phyloP scores from a whole-genome alignment of 2,888 invertebrate genomes.

The Bruchidius siliquastri region DNA sequence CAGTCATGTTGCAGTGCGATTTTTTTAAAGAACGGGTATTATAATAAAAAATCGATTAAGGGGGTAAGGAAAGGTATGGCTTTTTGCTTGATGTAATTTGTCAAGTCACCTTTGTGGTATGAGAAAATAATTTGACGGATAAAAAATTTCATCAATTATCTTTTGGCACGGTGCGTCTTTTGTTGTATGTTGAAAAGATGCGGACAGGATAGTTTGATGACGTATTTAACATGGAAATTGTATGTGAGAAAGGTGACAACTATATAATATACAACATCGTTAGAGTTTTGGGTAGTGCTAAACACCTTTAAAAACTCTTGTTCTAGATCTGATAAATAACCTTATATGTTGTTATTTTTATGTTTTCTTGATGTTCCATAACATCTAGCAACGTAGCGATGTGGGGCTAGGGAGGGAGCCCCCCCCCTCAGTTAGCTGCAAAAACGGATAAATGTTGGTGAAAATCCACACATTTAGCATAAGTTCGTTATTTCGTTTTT shows the following conservation, averaged over 20 bases:
- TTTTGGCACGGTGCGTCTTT: conserved; percentile 13
- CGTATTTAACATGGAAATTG: conserved; percentile 11
- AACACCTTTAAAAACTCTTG: too few species aligned
- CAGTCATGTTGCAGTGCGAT: conserved; percentile 26
- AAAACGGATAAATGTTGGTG: too few species aligned
- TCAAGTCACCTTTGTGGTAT: conserved; percentile 33
- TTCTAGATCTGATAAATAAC: too few species aligned
- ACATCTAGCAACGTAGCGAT: too few species aligned
- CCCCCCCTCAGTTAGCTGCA: too few species aligned
- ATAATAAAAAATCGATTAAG: conserved; percentile 38
- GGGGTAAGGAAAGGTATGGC: conserved; percentile 13
- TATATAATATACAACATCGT: neutral
- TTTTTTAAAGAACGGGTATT: conserved; percentile 22
- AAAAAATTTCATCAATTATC: conserved; percentile 21
- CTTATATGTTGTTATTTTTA: too few species aligned
- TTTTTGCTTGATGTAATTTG: conserved; percentile 29
- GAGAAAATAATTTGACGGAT: conserved; percentile 36
- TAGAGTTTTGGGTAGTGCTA: neutral
- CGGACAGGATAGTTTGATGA: conserved; percentile 12
- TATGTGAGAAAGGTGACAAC: conserved; percentile 18
- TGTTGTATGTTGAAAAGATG: conserved; percentile 9
- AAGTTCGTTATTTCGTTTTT: too few species aligned
- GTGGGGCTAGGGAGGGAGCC: too few species aligned
- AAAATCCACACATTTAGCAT: too few species aligned
- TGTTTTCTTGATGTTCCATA: too few species aligned